These are phyloP conservation scores for Seira musarum DNA, from an alignment of 2,888 invertebrate genomes.

Conservation along the genomic window DNA sequence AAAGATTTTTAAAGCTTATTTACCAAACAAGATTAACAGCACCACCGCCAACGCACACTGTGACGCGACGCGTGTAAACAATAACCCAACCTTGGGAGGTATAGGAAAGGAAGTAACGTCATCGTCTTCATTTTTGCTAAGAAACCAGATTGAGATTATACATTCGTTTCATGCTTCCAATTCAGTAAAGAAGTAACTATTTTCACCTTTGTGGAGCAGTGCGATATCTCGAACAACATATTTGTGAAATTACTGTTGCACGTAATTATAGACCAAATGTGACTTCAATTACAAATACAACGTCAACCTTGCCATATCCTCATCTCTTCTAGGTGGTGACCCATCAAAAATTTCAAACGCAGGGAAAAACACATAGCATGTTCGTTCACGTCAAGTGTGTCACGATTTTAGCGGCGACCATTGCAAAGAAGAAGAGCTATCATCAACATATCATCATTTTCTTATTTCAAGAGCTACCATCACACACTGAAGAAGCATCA, in stretches of 20 bases:
- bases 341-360: not conserved
- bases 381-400: conserved; percentile 28
- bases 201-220: too few relatives aligned
- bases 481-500: not conserved
- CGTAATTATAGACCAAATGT: conserved; percentile 33
- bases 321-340: not conserved
- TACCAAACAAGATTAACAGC: conserved; percentile 2
- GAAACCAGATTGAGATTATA: not conserved
- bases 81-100: not conserved
- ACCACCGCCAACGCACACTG: not conserved
- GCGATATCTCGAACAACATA: too few relatives aligned
- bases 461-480: not conserved
- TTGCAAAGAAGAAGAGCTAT: conserved; percentile 23
- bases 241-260: not conserved
- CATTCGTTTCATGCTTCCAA: too few relatives aligned
- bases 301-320: not conserved
- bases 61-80: conserved; percentile 7
- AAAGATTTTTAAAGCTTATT: too few relatives aligned
- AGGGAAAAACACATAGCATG: conserved; percentile 6
- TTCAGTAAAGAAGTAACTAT: too few relatives aligned
- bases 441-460: conserved; percentile 22
- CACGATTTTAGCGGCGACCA: conserved; percentile 32
- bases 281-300: conserved; percentile 30
- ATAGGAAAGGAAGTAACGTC: not conserved
- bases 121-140: not conserved